These are phyloP conservation scores for Drosophila azteca DNA, from an alignment of 1,140 invertebrate genomes.

Conservation along the genomic window DNA sequence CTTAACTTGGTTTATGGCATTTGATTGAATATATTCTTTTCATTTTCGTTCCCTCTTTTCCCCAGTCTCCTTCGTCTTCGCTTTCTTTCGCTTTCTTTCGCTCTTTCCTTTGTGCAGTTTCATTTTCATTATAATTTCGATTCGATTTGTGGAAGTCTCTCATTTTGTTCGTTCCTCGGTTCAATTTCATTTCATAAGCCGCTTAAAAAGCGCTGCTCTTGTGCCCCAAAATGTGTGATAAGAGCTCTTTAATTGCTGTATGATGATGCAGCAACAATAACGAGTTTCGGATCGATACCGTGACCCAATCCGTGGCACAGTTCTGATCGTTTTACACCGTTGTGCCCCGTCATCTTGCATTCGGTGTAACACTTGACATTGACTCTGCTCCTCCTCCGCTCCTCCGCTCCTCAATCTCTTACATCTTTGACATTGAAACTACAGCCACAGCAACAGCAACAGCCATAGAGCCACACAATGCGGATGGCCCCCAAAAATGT, in stretches of 20 bases:
- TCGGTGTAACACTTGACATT: conserved; percentile 49
- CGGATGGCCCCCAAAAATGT: conserved; percentile 21
- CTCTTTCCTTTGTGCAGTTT: too few species aligned
- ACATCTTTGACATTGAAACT: conserved; percentile 47
- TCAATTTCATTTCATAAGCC: conserved; percentile 29
- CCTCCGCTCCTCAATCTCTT: background rate
- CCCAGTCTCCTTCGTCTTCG: background rate
- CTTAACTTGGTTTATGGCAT: conserved; percentile 62
- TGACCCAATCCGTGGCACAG: conserved; percentile 49
- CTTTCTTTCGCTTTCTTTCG: conserved; percentile 6
- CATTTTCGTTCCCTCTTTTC: conserved; percentile 12
- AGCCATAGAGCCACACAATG: background rate
- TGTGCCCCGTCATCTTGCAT: conserved; percentile 47
- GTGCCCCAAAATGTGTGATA: conserved; percentile 66
- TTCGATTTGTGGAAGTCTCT: background rate
- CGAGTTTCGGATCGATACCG: conserved; percentile 23
- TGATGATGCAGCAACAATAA: conserved; percentile 59
- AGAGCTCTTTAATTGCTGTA: conserved; percentile 59
- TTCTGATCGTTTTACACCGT: conserved; percentile 44
- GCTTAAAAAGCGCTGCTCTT: conserved; percentile 14
- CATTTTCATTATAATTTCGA: conserved; percentile 9
- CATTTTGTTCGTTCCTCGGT: background rate
- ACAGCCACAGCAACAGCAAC: too few species aligned
- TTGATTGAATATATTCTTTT: conserved; percentile 59
- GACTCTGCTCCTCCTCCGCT: background rate